Base-by-base conservation (phyloP, 1,140 invertebrate genomes). In the Leptinotarsa defecta region DNA sequence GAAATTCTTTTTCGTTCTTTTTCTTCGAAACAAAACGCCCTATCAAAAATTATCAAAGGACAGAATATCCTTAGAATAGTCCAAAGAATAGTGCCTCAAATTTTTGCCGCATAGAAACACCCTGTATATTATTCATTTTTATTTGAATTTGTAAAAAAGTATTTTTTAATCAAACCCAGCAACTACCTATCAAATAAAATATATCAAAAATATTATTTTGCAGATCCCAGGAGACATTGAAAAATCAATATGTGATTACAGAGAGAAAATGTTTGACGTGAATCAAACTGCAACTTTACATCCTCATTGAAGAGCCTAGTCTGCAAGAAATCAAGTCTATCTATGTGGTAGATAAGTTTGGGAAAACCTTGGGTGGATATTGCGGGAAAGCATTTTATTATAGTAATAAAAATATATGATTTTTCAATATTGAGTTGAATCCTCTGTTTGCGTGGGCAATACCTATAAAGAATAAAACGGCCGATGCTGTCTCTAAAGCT, bases 401-500 rank as follows among this genome's bases (percentile, higher is more conserved):
- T 19, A 3, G 19, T 15, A 64, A 64, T 17, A 64, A 64, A 19
- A 64, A 64, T 24, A 64, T 64, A 64, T 64, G 11, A 3, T 64
- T 62, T 64, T 62, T 17, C 20, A 1, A 19, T 2, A 13, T 20
- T 2, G 13, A 19, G 20, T 63, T n/a, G 17, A 43, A 22, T 65
- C 19, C 15, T 3, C 15, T 62, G 71, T 83, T 72, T 71, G 79
- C 76, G 3, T 84, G 74, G 75, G 76, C 73, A 43, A 43, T 75
- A 22, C 77, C 83, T 13, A 13, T 84, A 15, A 84, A 82, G 74
- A 77, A 48, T 5, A 83, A 20, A 20, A 20, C 20, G 20, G 20
- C 20, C 20, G 1, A 20, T 20, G 20, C 20, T 20, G 20, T 20
- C 20, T n/a, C n/a, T 1, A 20, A 20, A 20, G 20, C 20, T 20